These are phyloP conservation scores for Drosophila navojoa DNA, from an alignment of 1,140 invertebrate genomes.

Conservation along the genomic window DNA sequence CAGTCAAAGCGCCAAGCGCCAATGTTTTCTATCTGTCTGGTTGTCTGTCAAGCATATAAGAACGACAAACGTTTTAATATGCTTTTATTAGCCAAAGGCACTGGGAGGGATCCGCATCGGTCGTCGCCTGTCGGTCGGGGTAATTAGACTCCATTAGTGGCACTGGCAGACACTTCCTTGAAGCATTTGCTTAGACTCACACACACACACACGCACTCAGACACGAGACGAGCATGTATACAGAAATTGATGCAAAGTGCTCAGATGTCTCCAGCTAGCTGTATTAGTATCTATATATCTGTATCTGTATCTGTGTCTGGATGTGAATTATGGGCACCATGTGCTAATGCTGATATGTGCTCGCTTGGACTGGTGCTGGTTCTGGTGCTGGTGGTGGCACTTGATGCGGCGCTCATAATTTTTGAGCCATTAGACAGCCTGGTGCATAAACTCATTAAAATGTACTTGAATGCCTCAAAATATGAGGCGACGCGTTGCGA, in stretches of 20 bases:
- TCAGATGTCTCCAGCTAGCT: conserved; percentile 24
- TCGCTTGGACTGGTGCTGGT: conserved; percentile 9
- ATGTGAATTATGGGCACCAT: conserved; percentile 43
- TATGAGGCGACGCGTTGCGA: conserved; percentile 47
- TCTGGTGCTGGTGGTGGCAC: conserved; percentile 21
- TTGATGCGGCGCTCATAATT: conserved; percentile 74
- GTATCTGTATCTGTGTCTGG: conserved; percentile 30
- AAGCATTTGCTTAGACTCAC: conserved; percentile 7
- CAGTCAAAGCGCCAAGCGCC: conserved; percentile 27
- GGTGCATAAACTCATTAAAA: conserved; percentile 79
- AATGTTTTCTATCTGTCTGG: conserved; percentile 38
- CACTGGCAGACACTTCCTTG: conserved; percentile 50
- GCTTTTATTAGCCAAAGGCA: conserved; percentile 70
- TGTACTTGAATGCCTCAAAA: conserved; percentile 74
- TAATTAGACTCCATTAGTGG: conserved; percentile 78
- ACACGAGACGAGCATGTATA: neutral
- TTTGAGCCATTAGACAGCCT: conserved; percentile 78
- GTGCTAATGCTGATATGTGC: conserved; percentile 23
- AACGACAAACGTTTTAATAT: conserved; percentile 65
- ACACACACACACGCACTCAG: neutral
- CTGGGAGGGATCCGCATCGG: conserved; percentile 33
- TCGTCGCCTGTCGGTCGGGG: conserved; percentile 52
- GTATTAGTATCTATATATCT: conserved; percentile 19
- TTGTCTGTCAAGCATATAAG: conserved; percentile 38
- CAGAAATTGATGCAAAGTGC: conserved; percentile 70